A percentile compares a stretch with the other conserved stretches of the same genome.
These are phyloP conservation scores for Yponomeuta sedellus DNA, from an alignment of 2,888 invertebrate genomes.

Conservation along the genomic window DNA sequence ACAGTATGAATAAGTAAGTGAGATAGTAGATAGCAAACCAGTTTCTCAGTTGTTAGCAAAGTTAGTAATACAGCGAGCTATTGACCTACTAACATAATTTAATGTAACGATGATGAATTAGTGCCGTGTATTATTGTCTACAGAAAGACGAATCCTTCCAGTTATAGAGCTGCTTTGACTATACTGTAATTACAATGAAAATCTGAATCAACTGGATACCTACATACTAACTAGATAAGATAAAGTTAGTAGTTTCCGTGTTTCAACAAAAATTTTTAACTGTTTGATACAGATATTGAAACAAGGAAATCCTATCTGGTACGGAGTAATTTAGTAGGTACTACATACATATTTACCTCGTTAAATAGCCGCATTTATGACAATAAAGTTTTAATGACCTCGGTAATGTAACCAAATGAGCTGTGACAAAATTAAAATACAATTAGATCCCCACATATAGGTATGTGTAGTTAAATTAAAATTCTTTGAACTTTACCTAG, in stretches of 20 bases:
- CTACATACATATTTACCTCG: too few relatives aligned
- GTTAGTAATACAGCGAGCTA: constrained; percentile 51
- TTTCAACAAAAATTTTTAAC: too few relatives aligned
- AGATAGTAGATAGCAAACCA: constrained; percentile 33
- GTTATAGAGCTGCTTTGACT: background rate
- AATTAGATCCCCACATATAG: background rate
- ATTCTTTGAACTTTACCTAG: too few relatives aligned
- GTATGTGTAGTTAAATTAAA: too few relatives aligned
- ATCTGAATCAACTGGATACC: too few relatives aligned
- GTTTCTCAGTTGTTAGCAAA: constrained; percentile 59
- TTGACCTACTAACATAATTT: constrained; percentile 68
- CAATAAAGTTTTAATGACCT: background rate
- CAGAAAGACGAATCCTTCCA: background rate
- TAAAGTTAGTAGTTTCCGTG: too few relatives aligned
- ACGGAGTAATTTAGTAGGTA: too few relatives aligned
- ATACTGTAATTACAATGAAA: background rate
- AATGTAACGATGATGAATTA: background rate
- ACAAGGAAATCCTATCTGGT: too few relatives aligned
- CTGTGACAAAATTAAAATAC: background rate
- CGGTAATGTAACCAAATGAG: background rate
- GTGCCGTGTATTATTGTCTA: background rate
- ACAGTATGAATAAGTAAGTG: background rate
- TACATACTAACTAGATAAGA: too few relatives aligned
- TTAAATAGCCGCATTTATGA: background rate
- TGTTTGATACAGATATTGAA: too few relatives aligned